A percentile compares a stretch with the other conserved stretches of the same genome.
These are phyloP conservation scores for Natrix natrix DNA, from an alignment of 2,797 vertebrate genomes.

Conservation along the genomic window DNA sequence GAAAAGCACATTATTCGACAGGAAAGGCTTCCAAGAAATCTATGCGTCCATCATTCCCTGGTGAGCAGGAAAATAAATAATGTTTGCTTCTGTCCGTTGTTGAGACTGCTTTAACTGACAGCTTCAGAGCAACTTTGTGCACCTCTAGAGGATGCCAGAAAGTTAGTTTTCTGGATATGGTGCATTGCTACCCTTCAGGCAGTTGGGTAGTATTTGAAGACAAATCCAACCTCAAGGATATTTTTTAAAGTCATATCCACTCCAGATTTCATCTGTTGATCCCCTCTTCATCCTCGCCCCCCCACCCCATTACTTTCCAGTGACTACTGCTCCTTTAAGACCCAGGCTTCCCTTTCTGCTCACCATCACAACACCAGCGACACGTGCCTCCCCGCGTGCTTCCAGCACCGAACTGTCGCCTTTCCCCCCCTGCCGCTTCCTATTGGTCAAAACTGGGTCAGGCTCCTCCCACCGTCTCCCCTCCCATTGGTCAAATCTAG, in stretches of 20 bases:
- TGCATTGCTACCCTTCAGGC: not conserved
- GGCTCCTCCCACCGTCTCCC: conserved; percentile 70
- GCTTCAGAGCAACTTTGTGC: not conserved
- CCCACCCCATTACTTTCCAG: not conserved
- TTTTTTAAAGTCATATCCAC: not conserved
- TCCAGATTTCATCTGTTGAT: not conserved
- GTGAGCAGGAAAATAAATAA: not conserved
- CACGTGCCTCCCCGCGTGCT: conserved; percentile 58
- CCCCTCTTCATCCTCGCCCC: too few species aligned
- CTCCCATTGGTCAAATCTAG: conserved; percentile 81
- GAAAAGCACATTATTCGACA: not conserved
- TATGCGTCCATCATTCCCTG: not conserved
- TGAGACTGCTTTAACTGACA: not conserved
- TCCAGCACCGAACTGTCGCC: conserved; percentile 4
- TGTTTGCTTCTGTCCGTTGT: not conserved
- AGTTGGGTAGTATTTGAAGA: not conserved
- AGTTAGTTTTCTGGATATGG: not conserved
- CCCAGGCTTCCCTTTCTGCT: not conserved
- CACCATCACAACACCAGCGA: conserved; percentile 37
- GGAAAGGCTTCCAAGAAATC: not conserved
- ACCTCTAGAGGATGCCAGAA: not conserved
- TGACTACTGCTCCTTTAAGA: conserved; percentile 15
- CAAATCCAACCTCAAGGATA: not conserved
- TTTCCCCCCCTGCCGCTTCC: not conserved
- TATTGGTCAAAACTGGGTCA: conserved; percentile 65